Percentiles rank a stretch among this genome's conserved stretches.
Conservation (phyloP, 2,888 invertebrate species). For the Toxonevra muliebris region DNA sequence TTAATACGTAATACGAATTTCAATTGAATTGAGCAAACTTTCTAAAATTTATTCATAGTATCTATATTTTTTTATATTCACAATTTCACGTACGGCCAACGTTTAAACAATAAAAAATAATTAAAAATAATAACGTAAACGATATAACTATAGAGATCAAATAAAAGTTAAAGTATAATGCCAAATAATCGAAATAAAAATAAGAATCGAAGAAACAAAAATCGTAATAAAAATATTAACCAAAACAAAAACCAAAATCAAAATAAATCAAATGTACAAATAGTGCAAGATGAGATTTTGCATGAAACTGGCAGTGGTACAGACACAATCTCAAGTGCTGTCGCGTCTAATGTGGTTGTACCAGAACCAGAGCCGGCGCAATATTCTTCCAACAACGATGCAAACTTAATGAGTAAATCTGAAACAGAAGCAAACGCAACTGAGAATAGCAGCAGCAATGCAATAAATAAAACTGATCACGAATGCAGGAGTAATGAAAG, state of each 20-base stretch:
- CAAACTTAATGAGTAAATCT: neutral
- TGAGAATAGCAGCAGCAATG: neutral
- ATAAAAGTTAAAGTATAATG: conserved; percentile 40
- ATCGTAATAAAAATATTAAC: conserved; percentile 42
- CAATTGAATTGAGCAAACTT: conserved; percentile 28
- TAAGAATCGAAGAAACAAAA: conserved; percentile 55
- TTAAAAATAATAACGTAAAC: neutral
- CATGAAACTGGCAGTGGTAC: conserved; percentile 43
- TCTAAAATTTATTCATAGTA: neutral
- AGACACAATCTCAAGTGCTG: conserved; percentile 52
- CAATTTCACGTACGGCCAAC: neutral
- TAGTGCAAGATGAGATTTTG: conserved; percentile 8
- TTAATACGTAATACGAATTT: conserved; percentile 27
- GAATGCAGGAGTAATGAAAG: neutral
- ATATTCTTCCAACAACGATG: conserved; percentile 14
- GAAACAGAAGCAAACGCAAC: conserved; percentile 3
- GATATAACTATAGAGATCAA: neutral
- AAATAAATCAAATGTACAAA: conserved; percentile 21
- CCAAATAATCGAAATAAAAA: conserved; percentile 58
- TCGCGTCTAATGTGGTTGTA: conserved; percentile 31
- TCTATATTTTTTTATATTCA: conserved; percentile 5
- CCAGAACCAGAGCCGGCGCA: conserved; percentile 2
- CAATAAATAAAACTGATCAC: too few species aligned
- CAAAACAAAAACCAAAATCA: conserved; percentile 36
- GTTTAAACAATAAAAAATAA: conserved; percentile 5